These are phyloP conservation scores for Colaptes auratus DNA, from an alignment of 2,113 vertebrate genomes.

Conservation along the genomic window DNA sequence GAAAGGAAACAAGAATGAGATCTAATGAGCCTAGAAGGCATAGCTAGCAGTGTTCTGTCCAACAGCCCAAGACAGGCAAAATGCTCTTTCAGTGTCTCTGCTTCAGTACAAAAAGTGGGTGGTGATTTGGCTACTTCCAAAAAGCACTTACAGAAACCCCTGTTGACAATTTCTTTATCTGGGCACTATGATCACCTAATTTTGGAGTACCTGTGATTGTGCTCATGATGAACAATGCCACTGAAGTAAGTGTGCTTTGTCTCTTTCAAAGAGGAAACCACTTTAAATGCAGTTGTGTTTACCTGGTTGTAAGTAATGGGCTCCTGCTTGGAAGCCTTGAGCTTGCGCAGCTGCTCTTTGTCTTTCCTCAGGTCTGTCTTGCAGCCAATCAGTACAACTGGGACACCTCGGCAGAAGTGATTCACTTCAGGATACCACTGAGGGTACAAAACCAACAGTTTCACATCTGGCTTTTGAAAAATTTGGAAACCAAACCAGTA, in stretches of 20 bases:
- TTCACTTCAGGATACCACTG: slow-evolving; percentile 95
- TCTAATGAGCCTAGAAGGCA: not conserved
- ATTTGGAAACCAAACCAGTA: not conserved
- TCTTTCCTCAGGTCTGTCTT: slow-evolving; percentile 96
- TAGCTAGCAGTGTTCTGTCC: not conserved
- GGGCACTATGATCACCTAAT: not conserved
- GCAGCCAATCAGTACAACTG: slow-evolving; percentile 92
- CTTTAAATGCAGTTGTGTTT: fast-evolving
- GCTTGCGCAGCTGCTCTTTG: slow-evolving; percentile 88
- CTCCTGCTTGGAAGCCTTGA: slow-evolving; percentile 81
- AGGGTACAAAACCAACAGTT: not conserved
- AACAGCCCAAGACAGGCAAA: not conserved
- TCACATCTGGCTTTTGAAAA: not conserved
- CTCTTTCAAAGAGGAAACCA: not conserved
- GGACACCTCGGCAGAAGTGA: slow-evolving; percentile 89
- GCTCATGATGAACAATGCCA: not conserved
- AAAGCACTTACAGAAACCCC: not conserved
- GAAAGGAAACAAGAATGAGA: not conserved
- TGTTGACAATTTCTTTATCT: not conserved
- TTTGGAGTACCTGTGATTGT: not conserved
- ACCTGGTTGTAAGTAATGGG: slow-evolving; percentile 93
- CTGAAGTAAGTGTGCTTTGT: fast-evolving
- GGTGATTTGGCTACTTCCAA: not conserved
- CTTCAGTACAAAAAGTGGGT: not conserved
- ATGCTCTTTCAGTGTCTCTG: not conserved